Base-by-base conservation (phyloP, 1,140 invertebrate genomes). In the Aphelinus certus region DNA sequence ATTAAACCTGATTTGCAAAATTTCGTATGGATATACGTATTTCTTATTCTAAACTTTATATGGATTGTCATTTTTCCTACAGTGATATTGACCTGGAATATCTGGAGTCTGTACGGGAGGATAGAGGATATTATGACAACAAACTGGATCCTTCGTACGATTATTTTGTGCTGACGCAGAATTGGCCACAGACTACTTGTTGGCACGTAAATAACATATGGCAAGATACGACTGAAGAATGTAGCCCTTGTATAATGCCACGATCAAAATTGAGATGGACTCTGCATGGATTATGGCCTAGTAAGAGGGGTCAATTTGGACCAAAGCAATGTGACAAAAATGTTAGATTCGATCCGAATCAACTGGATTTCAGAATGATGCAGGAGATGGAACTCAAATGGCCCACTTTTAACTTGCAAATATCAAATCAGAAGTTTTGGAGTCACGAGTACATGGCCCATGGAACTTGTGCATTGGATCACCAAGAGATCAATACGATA, bases 281-380 rank as follows among this genome's bases (percentile, higher is more conserved):
- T n/a, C 2, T 72, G 1, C 71, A 72, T 10, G 71, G 71, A 43
- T 43, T 72, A 1, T 72, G 71, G 71, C 71, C 71, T n/a, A 47
- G 43, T 6, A 65, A 57, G 10, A 10, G 61, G 2, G 3, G 42
- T 7, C 46, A 47, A 2, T 9, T 2, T 0, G 46, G 49, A 1
- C 53, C 55, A 7, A 26, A 5, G 2, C n/a, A 47, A 6, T 68
- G 66, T 5, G 42, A n/a, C 42, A 46, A 46, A 43, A 2, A 10
- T 3, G 10, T 3, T 2, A 57, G 6, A n/a, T 68, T 57, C 51
- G 7, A 58, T 5, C 7, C 66, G 6, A 58, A 48, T 1, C 45
- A 10, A 2, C 3, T 68, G 66, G 42, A 51, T 42, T 3, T 7
- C 6, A 10, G 26, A 1, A 3, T 68, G 10, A 57, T 2, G 51